Evolutionary conservation across 37 sponge, comb jelly and placozoan species (phyloP), one percentile per base, ranked within the genome.

Genomic region (Hexactinellida sp.): DNA sequence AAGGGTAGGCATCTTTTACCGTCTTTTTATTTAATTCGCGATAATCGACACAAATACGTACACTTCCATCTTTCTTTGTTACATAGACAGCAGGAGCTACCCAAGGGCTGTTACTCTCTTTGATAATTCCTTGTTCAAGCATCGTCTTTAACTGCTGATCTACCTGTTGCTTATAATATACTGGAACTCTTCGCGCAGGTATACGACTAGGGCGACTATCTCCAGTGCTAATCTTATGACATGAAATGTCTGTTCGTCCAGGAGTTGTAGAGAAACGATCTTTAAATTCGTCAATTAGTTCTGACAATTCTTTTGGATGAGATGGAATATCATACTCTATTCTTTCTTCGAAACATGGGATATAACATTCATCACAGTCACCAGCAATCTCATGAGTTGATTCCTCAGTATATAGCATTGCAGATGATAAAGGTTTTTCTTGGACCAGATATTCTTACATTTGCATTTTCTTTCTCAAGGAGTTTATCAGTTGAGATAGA

Each of bases 81-180:
- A 93, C 89, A 28, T 63, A 90, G n/a, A 91, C 87, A 36, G 88
- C 86, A 30, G 93, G 93, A 38, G 93, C 87, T 87, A 89, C 90
- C 84, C 86, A 90, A 0, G 91, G 84, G 54, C 89, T 90, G 36
- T 89, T 85, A 47, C 89, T 90, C 52, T 88, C 87, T n/a, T 84
- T 82, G 3, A 89, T 89, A 39, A 89, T 93, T 1, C 91, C 91
- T 30, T 54, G 84, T 36, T 91, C 86, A 19, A 83, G 84, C 84
- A 83, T 83, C 1, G 3, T 37, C 38, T 9, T 34, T 37, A 83
- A 35, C 25, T 83, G 84, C 1, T 35, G 21, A 10, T 83, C 84
- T 16, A 83, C 84, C 25, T 83, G 32, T 35, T 13, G 7, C 30
- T 37, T 10, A 37, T 83, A 83, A 37, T 83, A 36, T 36, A 82